These are phyloP conservation scores for Rotaria sp. DNA, from an alignment of 2,888 invertebrate species.

Conservation along the genomic window DNA sequence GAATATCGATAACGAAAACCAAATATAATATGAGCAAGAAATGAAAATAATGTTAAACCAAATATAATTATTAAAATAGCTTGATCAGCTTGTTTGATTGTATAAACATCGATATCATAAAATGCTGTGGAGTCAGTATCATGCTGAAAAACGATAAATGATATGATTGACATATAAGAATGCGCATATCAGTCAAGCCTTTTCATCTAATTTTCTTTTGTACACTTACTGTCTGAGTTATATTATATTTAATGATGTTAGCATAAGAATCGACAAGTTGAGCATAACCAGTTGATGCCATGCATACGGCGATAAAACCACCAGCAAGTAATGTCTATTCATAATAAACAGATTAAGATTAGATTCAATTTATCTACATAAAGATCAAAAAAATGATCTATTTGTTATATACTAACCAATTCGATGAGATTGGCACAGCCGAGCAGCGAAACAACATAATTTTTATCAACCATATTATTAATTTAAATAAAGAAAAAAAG, in stretches of 20 bases:
- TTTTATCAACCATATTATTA: neutral
- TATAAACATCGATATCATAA: neutral
- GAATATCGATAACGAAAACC: neutral
- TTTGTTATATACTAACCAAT: neutral
- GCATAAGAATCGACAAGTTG: neutral
- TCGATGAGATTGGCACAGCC: slow-evolving; percentile 8
- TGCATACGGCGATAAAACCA: neutral
- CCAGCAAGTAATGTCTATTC: neutral
- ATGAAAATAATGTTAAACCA: slow-evolving; percentile 8
- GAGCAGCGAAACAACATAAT: neutral
- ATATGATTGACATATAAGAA: neutral
- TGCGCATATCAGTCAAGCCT: neutral
- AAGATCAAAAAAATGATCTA: neutral
- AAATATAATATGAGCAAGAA: slow-evolving; percentile 7
- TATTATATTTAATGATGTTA: neutral
- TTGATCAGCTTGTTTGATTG: neutral
- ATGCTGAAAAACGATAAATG: neutral
- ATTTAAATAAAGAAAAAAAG: neutral
- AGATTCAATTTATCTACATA: neutral
- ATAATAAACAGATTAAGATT: neutral
- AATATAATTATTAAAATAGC: neutral
- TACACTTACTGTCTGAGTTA: neutral
- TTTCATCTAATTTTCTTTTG: neutral
- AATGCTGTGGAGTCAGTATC: neutral
- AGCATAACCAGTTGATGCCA: neutral